Evolutionary conservation across 2,113 vertebrate species (phyloP).

Genomic region (Micronisus gabar): DNA sequence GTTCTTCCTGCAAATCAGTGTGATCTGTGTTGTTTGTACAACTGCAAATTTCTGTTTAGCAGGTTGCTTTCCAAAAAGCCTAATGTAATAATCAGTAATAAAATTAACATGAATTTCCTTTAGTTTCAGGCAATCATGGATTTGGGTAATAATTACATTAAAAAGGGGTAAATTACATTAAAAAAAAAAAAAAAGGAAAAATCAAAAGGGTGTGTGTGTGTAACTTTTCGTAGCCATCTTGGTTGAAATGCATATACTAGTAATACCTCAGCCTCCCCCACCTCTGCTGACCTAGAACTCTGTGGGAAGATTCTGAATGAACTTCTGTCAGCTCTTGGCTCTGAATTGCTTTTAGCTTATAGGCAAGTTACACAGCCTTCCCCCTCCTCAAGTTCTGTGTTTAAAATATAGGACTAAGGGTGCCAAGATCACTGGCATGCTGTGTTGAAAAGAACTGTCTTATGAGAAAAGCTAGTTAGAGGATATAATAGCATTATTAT

Average conservation of each 20-base stretch:
- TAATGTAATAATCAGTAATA: background rate
- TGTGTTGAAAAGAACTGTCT: background rate
- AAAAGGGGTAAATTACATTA: no score
- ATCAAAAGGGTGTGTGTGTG: no score
- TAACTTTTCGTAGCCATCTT: background rate
- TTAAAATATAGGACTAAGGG: background rate
- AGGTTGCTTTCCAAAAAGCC: background rate
- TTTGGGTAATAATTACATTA: background rate
- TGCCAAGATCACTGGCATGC: background rate
- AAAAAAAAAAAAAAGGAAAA: no score
- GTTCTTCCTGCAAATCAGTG: background rate
- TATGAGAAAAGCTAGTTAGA: background rate
- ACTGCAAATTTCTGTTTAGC: background rate
- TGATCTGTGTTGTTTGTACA: background rate
- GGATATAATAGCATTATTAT: background rate
- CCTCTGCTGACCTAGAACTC: background rate
- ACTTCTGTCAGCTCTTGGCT: background rate
- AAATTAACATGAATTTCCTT: background rate
- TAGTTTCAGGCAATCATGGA: background rate
- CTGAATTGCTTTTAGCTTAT: background rate
- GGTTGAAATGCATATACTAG: background rate
- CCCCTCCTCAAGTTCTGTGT: background rate
- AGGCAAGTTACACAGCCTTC: background rate
- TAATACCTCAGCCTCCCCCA: background rate
- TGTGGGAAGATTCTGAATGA: background rate